Evolutionary conservation across 2,113 vertebrate genomes (phyloP).

Genomic region (Chionodraco myersi): DNA sequence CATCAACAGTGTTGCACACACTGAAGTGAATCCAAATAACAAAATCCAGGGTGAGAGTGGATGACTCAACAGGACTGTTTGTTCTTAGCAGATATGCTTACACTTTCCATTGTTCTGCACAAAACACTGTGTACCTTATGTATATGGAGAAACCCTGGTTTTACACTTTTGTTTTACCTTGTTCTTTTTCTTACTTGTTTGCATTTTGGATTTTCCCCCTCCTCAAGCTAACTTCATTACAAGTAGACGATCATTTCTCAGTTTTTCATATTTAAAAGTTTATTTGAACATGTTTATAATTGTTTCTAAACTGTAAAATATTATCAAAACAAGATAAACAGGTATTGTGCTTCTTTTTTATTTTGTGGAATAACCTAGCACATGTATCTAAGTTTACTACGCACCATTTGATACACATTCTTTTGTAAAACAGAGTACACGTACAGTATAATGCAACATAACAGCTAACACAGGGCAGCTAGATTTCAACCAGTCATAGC

Average conservation of each 20-base stretch:
- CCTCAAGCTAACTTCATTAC: conserved; percentile 5
- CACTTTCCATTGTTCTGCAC: conserved; percentile 47
- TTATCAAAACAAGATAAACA: not conserved
- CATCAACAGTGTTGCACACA: conserved; percentile 6
- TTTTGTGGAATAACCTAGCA: not conserved
- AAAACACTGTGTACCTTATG: conserved; percentile 19
- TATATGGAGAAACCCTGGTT: conserved; percentile 32
- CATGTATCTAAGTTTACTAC: not conserved
- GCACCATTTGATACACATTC: not conserved
- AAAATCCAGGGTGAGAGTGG: conserved; percentile 39
- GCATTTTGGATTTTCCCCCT: not conserved
- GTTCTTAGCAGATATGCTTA: conserved; percentile 36
- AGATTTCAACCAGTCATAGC: not conserved
- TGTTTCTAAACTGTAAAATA: not conserved
- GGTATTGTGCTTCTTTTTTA: not conserved
- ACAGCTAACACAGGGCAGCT: not conserved
- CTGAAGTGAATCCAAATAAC: conserved; percentile 36
- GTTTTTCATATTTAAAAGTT: not conserved
- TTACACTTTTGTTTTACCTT: conserved; percentile 14
- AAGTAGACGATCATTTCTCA: not conserved
- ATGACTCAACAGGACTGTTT: conserved; percentile 57
- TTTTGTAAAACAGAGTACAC: not conserved
- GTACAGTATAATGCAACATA: not conserved
- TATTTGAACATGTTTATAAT: not conserved
- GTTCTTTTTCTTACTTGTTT: conserved; percentile 3